Evolutionary conservation across 2,888 invertebrate genomes (phyloP), one percentile per base, ranked within the genome.

Genomic region (Bursaphelenchus okinawaensis): DNA sequence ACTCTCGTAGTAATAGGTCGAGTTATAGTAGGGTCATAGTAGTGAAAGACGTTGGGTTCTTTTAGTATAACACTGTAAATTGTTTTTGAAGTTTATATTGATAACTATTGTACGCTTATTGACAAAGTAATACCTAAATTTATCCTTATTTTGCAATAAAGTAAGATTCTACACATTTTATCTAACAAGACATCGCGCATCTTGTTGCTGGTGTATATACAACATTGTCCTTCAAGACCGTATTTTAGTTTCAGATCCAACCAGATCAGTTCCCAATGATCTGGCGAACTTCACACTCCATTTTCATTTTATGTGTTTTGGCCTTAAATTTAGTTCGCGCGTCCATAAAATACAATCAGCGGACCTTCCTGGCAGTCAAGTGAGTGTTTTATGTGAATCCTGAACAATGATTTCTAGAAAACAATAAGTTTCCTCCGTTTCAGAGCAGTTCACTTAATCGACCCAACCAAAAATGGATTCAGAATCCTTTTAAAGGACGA

Each of bases 401-500:
- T 19, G 4, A 24, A 20, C 51, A n/a, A 19, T n/a, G 29, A 19
- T 65, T 24, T 19, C 56, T 22, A 29, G 7, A 57, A 57, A 16
- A 1, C 26, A 20, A 22, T 16, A 27, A 57, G 26, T 12, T 56
- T 29, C 7, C 19, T 1, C 12, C 9, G 29, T 65, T 55, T 54
- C n/a, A 73, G 73, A 63, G 72, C 75, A n/a, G 76, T 75, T 50
- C 55, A 63, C 52, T 68, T 69, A 54, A 70, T 70, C 7, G 78
- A 78, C 55, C 71, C 79, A 26, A 74, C 75, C 27, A 72, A 75
- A 54, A 59, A 68, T 55, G 78, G 78, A 16, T 78, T 78, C 65
- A 66, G 77, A 4, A 65, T 78, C 23, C 69, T 79, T 23, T 62
- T 78, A 20, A 56, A 63, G 27, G 75, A 78, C 28, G 68, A 68